Evolutionary conservation across 37 sponge, comb jelly and placozoan genomes (phyloP), one percentile per base, ranked within the genome.

Genomic region (Spongilla lacustris): DNA sequence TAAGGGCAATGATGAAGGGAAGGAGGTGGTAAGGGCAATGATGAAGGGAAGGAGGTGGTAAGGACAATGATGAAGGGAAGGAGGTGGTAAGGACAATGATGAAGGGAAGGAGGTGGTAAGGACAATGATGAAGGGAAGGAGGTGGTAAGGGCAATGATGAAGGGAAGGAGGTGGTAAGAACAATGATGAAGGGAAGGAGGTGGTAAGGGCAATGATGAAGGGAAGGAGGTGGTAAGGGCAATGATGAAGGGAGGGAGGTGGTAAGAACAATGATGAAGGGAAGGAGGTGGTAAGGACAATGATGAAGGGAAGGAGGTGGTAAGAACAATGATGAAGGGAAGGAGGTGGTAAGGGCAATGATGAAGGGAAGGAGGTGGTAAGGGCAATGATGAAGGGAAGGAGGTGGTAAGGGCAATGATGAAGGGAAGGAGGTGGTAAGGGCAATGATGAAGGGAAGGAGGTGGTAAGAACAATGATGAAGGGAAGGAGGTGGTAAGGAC

Each of bases 221-320:
- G 32, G 6, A 24, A 6, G 33, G 24, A 24, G 58, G 19, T 1
- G 67, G 12, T 58, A 36, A 69, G 68, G 30, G 33, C 1, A 25
- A 69, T 12, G 81, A 23, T 37, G 69, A n/a, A 69, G 21, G 31
- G 35, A 36, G 37, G 28, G 81, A 71, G 13, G 71, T 11, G 67
- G 69, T 6, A 14, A 19, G 58, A 14, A 17, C 0, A 14, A 19
- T 8, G 58, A 58, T 8, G 58, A 58, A 14, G 19, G 58, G 58
- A 58, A 58, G 58, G 58, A 19, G 58, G 58, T 13, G 67, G 6
- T 58, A n/a, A 49, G 68, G 67, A 35, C 29, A 66, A 69, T 4
- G 69, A 35, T 37, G 69, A n/a, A 69, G 21, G 69, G 35, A 36
- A 69, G 28, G 81, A 71, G 13, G 71, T n/a, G 68, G 67, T 48